These are phyloP conservation scores for Tetrapedia diversipes DNA, from an alignment of 2,888 invertebrate genomes.

Conservation along the genomic window DNA sequence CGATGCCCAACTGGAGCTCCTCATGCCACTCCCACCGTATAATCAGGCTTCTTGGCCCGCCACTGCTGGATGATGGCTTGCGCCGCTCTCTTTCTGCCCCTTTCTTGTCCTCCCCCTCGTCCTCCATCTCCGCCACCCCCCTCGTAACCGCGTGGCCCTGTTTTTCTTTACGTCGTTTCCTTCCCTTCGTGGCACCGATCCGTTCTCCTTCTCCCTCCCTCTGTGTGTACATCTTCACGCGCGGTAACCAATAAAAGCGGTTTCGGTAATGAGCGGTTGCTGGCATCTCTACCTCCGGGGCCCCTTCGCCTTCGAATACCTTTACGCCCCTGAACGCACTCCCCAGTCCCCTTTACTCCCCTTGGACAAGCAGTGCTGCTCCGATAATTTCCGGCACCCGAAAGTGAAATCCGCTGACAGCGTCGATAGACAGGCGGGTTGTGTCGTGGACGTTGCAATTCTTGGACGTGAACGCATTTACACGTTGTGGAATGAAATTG, in stretches of 20 bases:
- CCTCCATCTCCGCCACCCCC: slow-evolving; percentile 43
- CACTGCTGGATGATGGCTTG: slow-evolving; percentile 65
- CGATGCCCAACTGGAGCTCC: slow-evolving; percentile 71
- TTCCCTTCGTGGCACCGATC: slow-evolving; percentile 56
- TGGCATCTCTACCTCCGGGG: slow-evolving; percentile 61
- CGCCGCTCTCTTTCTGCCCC: slow-evolving; percentile 51
- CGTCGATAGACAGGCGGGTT: not conserved
- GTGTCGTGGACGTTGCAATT: too few species aligned
- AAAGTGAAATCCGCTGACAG: slow-evolving; percentile 67
- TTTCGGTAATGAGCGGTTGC: slow-evolving; percentile 74
- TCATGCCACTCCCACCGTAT: slow-evolving; percentile 73
- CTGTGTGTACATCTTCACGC: slow-evolving; percentile 73
- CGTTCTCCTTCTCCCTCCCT: slow-evolving; percentile 5
- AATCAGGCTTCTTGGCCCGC: slow-evolving; percentile 69
- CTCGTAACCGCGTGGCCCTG: slow-evolving; percentile 23
- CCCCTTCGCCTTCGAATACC: slow-evolving; percentile 47
- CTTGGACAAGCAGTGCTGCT: slow-evolving; percentile 24
- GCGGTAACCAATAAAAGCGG: slow-evolving; percentile 75
- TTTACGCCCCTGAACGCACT: slow-evolving; percentile 62
- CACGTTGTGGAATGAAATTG: too few species aligned
- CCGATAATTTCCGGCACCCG: slow-evolving; percentile 66
- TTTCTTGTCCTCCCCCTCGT: slow-evolving; percentile 38
- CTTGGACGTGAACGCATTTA: too few species aligned
- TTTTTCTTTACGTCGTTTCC: slow-evolving; percentile 66
- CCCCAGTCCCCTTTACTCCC: too few species aligned